phyloP scores from a whole-genome alignment of 2,797 vertebrate genomes.

The Thalassophryne amazonica region DNA sequence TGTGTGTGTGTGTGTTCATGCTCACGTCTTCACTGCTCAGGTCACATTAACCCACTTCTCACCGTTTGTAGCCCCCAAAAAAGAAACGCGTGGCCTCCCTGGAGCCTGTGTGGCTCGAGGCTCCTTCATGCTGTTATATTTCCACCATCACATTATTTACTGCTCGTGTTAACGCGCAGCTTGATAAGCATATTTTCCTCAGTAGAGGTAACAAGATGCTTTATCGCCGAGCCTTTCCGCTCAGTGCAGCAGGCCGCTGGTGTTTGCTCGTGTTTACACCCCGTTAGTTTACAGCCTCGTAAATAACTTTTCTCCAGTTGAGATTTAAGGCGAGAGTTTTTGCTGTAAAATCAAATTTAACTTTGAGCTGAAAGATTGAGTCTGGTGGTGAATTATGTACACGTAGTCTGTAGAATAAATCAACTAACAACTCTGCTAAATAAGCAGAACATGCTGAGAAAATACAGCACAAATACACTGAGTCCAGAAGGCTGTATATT shows the following conservation, averaged over 20 bases:
- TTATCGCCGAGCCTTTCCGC: slow-evolving; percentile 63
- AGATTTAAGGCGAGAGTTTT: slow-evolving; percentile 70
- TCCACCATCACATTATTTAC: slow-evolving; percentile 71
- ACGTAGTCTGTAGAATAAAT: slow-evolving; percentile 28
- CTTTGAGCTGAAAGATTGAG: slow-evolving; percentile 48
- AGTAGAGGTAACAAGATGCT: slow-evolving; percentile 76
- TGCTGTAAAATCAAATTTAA: slow-evolving; percentile 65
- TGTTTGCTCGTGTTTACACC: slow-evolving; percentile 39
- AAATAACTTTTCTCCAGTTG: slow-evolving; percentile 66
- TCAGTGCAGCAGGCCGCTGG: slow-evolving; percentile 14
- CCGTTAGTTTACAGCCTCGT: slow-evolving; percentile 66
- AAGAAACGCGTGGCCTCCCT: slow-evolving; percentile 32
- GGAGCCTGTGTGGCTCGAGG: slow-evolving; percentile 50
- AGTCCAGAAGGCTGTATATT: no score
- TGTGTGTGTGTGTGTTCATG: slow-evolving; percentile 40
- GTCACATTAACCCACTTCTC: slow-evolving; percentile 76
- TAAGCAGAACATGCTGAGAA: slow-evolving; percentile 34
- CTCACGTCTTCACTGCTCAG: slow-evolving; percentile 60
- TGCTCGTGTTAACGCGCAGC: slow-evolving; percentile 73
- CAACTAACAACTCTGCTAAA: slow-evolving; percentile 27
- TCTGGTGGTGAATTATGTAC: slow-evolving; percentile 22
- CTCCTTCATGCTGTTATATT: slow-evolving; percentile 58
- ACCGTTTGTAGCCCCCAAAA: slow-evolving; percentile 49
- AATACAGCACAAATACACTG: background rate
- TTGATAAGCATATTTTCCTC: slow-evolving; percentile 80